Base-by-base conservation (phyloP, 2,113 vertebrate species). In the Podarcis cretensis region DNA sequence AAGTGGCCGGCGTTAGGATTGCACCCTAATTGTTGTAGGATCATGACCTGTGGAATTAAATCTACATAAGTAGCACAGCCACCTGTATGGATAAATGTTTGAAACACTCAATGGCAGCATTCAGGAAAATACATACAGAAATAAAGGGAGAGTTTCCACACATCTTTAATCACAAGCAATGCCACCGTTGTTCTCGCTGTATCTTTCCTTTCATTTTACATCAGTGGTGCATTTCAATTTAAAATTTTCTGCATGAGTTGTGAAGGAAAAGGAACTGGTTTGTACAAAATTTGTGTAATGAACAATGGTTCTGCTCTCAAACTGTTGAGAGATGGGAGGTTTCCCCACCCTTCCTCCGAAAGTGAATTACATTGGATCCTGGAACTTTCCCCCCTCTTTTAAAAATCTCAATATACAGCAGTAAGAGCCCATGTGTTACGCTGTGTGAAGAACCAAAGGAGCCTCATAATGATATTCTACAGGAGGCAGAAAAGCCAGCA, bases 211-310 rank as follows among this genome's bases (percentile, higher is more conserved):
- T 89, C 10, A 73, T 23, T 3, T 84, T 57, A 23, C 30, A 57
- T 57, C 83, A 57, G 43, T 23, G 20, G 43, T 74, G 43, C 69
- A 35, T 74, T 85, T 91, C 66, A 84, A 83, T 89, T 85, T 83
- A 25, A 23, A 83, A 65, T 88, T 83, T 91, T 43, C 78, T 86
- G 7, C 76, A n/a, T 93, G n/a, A 18, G 7, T 75, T 91, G 8
- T 2, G 74, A 82, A 83, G 79, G 87, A 91, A 82, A 0, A 1
- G 54, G 87, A 63, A 59, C 6, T 40, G 27, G 86, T 91, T 84
- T 90, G 12, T 87, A 43, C 74, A 83, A 30, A 87, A 30, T 86
- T 85, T 92, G 25, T 86, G 8, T 87, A 71, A 88, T 69, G 77
- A 90, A 91, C 89, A 66, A 89, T 71, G n/a, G 4, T 35, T 83